phyloP scores from a whole-genome alignment of 30 jellyfish, hydroid and myxozoan species.

The Rhopilema esculentum region DNA sequence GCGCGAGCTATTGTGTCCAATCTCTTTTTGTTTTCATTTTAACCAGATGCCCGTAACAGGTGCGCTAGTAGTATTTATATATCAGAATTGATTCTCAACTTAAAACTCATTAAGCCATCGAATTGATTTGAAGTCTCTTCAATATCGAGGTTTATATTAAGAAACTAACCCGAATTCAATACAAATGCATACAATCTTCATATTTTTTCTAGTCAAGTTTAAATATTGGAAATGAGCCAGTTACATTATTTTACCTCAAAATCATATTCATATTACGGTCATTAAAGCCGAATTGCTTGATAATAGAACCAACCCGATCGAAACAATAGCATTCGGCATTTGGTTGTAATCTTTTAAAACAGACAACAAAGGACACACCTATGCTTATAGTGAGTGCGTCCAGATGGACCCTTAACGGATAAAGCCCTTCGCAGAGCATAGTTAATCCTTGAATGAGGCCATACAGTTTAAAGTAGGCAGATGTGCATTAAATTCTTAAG shows the following conservation, averaged over 20 bases:
- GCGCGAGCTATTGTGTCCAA: constrained; percentile 67
- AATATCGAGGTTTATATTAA: neutral
- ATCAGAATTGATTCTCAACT: neutral
- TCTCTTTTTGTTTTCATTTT: constrained; percentile 49
- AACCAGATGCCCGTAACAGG: constrained; percentile 56
- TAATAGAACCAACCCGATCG: neutral
- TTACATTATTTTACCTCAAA: neutral
- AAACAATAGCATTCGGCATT: neutral
- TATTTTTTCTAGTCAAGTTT: too few relatives aligned
- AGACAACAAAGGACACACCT: neutral
- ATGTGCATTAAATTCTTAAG: neutral
- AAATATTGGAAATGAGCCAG: too few relatives aligned
- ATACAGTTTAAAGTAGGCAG: neutral
- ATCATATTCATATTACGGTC: neutral
- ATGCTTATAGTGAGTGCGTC: neutral
- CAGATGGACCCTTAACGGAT: neutral
- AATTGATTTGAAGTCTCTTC: neutral
- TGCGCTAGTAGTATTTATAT: neutral
- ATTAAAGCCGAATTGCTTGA: neutral
- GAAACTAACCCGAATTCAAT: neutral
- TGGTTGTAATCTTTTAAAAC: neutral
- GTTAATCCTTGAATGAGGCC: neutral
- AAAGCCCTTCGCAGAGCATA: neutral
- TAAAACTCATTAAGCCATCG: neutral
- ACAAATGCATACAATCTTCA: neutral